Evolutionary conservation across 2,797 vertebrate species (phyloP).

Genomic region (Microctenopoma lineatum): DNA sequence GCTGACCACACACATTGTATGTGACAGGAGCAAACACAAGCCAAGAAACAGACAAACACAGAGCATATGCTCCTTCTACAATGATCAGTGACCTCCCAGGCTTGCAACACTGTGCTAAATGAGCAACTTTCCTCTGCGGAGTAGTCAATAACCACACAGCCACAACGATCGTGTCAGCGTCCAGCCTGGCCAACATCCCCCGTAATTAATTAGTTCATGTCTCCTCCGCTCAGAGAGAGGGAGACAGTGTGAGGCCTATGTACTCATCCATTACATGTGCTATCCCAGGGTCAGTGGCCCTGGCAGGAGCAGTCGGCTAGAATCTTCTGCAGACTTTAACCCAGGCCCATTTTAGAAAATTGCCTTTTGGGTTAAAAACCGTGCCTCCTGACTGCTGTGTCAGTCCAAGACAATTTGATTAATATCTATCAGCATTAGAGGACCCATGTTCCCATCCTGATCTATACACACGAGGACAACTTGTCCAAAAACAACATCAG

Average conservation of each 20-base stretch:
- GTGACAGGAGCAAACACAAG: conserved; percentile 57
- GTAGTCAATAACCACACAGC: conserved; percentile 80
- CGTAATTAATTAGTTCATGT: conserved; percentile 80
- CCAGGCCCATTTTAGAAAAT: conserved; percentile 68
- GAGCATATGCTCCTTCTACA: conserved; percentile 72
- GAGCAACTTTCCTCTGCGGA: conserved; percentile 78
- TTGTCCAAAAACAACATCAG: conserved; percentile 46
- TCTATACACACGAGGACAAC: conserved; percentile 58
- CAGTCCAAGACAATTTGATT: conserved; percentile 79
- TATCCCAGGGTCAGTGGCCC: conserved; percentile 73
- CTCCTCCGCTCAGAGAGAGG: conserved; percentile 74
- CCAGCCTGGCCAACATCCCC: conserved; percentile 75
- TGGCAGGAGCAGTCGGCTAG: conserved; percentile 56
- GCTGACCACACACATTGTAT: conserved; percentile 1
- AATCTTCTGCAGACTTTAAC: conserved; percentile 59
- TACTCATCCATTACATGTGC: conserved; percentile 79
- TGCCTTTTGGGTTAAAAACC: conserved; percentile 68
- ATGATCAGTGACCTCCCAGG: conserved; percentile 74
- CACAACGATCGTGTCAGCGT: conserved; percentile 79
- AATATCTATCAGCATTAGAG: conserved; percentile 76
- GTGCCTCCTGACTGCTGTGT: conserved; percentile 62
- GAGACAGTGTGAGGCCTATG: conserved; percentile 71
- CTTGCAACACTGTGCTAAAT: conserved; percentile 75
- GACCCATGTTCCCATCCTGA: conserved; percentile 46
- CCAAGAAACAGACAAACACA: conserved; percentile 59